Base-by-base conservation (phyloP, 2,888 invertebrate genomes). In the Eutolmus rufibarbis region DNA sequence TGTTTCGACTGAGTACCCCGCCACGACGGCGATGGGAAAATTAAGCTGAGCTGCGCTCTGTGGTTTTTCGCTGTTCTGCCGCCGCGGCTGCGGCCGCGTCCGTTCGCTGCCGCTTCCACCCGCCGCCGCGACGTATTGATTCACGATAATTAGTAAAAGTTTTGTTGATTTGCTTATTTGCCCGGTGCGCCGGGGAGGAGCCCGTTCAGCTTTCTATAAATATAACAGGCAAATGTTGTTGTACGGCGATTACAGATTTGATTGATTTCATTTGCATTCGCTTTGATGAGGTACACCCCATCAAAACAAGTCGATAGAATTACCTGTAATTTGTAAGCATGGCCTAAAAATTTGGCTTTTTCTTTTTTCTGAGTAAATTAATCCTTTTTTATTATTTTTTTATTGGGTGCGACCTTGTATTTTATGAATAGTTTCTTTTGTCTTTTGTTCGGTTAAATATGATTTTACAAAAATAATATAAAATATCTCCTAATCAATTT, bases 121-220 rank as follows among this genome's bases (percentile, higher is more conserved):
- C 12, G 66, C 19, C 8, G 56, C 56, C 56, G 19, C 66, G 66
- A 66, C 57, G 82, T 82, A 57, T 82, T 82, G 82, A 57, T 57
- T 82, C 57, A 82, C 37, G 57, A 37, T 66, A 82, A 82, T 82
- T 82, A 82, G 37, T 66, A 57, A 37, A 56, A 82, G 19, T 82
- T 82, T 57, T 66, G 66, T 66, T 19, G 37, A 66, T 66, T 66
- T 66, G 57, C 57, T 56, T 82, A 66, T 82, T 82, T 82, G 37
- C 40, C 37, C 57, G 56, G 82, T 51, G 23, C 3, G 28, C 66
- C 66, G 66, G 66, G 19, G 66, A 66, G 9, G n/a, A 16, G 4
- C 28, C 28, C 23, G 8, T 66, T 66, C 66, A 66, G 66, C 28
- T 23, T 66, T 66, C 66, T 66, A 66, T 66, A 66, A 66, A 66